Evolutionary conservation across 1,140 invertebrate genomes (phyloP), one percentile per base, ranked within the genome.

Genomic region (Caerostris extrusa): DNA sequence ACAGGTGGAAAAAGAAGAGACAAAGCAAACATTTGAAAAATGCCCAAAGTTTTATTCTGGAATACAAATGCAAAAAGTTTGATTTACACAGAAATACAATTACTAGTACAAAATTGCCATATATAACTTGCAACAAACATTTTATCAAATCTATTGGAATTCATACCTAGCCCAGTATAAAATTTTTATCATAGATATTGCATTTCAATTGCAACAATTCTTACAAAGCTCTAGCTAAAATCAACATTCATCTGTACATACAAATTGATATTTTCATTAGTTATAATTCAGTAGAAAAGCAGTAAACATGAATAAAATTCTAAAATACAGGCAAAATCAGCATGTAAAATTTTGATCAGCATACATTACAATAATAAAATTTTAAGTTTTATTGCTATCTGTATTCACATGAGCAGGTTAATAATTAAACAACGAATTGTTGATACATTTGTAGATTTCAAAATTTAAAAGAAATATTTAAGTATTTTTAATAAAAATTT

Each of bases 41-140:
- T 60, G 50, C 34, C 61, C 53, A 83, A 86, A 93, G 57, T 93
- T 93, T 34, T 93, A 93, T 86, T 93, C 91, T 93, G 55, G 91
- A 93, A 93, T 93, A 93, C 34, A 93, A 93, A 93, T 93, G 91
- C 91, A 87, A 93, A 34, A 93, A 87, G 58, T 67, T 61, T 50
- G 57, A 86, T 93, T 91, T 85, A 92, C 81, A 87, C 82, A 93
- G 83, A 87, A 87, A 58, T 71, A 57, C 67, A 91, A n/a, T 77
- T 57, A 83, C 91, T 56, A 57, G 60, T 93, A 93, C 91, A 93
- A 93, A 93, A 93, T 86, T 86, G 86, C 17, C 67, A 90, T 91
- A 61, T 69, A 67, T 77, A 93, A 71, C 83, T 86, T 71, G 83
- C 83, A 93, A 93, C 87, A 93, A 93, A 93, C 57, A 93, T 86